phyloP scores from a whole-genome alignment of 2,888 invertebrate species.

The Volucella zonaria region DNA sequence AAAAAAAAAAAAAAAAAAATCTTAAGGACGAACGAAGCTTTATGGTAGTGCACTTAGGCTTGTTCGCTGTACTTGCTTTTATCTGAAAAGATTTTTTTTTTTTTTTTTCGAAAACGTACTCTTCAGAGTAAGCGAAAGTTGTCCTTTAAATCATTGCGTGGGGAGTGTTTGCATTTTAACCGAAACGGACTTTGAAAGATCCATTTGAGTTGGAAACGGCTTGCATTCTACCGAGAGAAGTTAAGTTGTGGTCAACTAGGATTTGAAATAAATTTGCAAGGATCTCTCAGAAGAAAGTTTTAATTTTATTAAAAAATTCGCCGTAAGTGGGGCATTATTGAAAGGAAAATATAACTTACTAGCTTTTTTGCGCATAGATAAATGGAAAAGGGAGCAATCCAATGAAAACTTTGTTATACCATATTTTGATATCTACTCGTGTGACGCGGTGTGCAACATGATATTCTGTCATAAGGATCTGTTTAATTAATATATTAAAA shows the following conservation, averaged over 20 bases:
- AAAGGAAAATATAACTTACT: too few species aligned
- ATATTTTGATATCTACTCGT: too few species aligned
- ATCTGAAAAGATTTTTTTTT: conserved; percentile 20
- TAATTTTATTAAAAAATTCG: conserved; percentile 28
- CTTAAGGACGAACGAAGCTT: too few species aligned
- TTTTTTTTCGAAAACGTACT: conserved; percentile 18
- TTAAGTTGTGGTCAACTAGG: conserved; percentile 45
- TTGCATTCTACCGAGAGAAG: conserved; percentile 31
- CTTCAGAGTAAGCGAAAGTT: conserved; percentile 49
- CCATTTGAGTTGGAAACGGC: conserved; percentile 20
- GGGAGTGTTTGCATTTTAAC: conserved; percentile 41
- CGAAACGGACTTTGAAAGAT: conserved; percentile 4
- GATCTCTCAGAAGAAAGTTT: conserved; percentile 52
- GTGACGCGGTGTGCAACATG: too few species aligned
- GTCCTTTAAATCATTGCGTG: conserved; percentile 23
- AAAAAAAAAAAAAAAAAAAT: too few species aligned
- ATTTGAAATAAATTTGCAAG: conserved; percentile 48
- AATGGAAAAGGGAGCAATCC: too few species aligned
- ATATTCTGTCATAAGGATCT: too few species aligned
- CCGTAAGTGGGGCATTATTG: too few species aligned
- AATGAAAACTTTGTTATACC: too few species aligned
- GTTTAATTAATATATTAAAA: too few species aligned
- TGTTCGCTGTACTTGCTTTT: conserved; percentile 11
- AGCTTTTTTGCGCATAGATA: too few species aligned
- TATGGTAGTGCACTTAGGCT: conserved; percentile 43